phyloP scores from a whole-genome alignment of 2,888 invertebrate genomes.

The Acronicta psi region DNA sequence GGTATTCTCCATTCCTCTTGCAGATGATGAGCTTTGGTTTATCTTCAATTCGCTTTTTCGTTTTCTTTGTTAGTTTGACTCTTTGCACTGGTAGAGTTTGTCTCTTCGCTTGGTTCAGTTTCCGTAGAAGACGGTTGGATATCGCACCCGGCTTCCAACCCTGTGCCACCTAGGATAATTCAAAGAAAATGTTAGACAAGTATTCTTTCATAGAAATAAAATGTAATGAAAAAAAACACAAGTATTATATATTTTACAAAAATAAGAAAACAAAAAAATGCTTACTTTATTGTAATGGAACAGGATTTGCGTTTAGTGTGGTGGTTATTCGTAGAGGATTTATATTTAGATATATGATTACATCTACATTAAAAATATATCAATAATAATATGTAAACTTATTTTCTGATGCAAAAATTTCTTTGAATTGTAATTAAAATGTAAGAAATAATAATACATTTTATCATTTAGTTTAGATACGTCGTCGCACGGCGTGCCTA shows the following conservation, averaged over 20 bases:
- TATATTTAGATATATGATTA: no score
- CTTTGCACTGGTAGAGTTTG: constrained; percentile 50
- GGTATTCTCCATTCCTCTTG: constrained; percentile 76
- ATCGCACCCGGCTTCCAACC: constrained; percentile 84
- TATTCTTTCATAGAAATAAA: neutral
- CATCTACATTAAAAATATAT: no score
- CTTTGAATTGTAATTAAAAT: no score
- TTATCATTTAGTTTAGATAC: no score
- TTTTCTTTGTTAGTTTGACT: constrained; percentile 61
- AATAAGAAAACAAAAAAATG: constrained; percentile 24
- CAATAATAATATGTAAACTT: no score
- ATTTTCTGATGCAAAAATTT: no score
- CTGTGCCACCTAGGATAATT: constrained; percentile 64
- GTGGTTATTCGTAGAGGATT: neutral
- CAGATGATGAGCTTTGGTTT: constrained; percentile 76
- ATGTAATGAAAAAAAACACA: neutral
- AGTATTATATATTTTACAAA: constrained; percentile 16
- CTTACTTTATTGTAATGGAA: constrained; percentile 17
- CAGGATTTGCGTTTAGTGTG: neutral
- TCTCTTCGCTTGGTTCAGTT: constrained; percentile 71
- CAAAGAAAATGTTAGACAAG: neutral
- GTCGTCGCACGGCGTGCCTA: no score
- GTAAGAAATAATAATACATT: no score
- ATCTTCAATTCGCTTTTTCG: constrained; percentile 66
- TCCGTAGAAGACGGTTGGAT: constrained; percentile 72